phyloP scores from a whole-genome alignment of 2,113 vertebrate species.

The Nycticorax nycticorax region DNA sequence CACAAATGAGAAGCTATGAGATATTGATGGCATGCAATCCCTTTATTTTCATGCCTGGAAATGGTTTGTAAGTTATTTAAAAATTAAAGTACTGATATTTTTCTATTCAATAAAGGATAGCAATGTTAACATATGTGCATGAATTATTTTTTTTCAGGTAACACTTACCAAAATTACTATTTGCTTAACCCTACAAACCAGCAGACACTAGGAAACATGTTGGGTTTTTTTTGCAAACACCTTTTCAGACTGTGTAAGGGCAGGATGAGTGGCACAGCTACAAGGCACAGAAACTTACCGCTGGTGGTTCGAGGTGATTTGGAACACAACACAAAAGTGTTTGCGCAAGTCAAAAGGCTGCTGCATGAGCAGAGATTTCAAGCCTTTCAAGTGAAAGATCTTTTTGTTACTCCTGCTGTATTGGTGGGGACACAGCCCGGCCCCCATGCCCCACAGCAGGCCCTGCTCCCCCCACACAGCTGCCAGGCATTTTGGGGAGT shows the following conservation, averaged over 20 bases:
- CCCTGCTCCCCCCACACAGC: neutral
- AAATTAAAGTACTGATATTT: constrained; percentile 26
- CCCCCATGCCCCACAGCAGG: neutral
- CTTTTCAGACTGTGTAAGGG: neutral
- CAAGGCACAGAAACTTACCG: neutral
- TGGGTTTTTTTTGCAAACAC: neutral
- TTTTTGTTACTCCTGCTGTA: neutral
- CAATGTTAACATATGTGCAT: fast-evolving
- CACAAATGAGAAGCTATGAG: neutral
- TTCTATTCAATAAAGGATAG: constrained; percentile 37
- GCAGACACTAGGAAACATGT: neutral
- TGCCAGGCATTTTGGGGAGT: neutral
- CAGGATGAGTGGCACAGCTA: neutral
- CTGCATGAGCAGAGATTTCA: too few species aligned
- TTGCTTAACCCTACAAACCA: neutral
- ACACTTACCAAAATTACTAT: neutral
- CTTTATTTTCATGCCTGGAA: neutral
- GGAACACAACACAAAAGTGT: neutral
- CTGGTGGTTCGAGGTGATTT: neutral
- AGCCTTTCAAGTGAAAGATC: fast-evolving
- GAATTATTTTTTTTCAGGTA: neutral
- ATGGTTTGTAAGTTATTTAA: neutral
- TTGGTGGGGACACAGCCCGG: fast-evolving
- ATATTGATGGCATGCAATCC: neutral
- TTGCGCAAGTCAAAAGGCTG: neutral